Evolutionary conservation across 1,140 invertebrate species (phyloP).

Genomic region (Heliothis virescens): DNA sequence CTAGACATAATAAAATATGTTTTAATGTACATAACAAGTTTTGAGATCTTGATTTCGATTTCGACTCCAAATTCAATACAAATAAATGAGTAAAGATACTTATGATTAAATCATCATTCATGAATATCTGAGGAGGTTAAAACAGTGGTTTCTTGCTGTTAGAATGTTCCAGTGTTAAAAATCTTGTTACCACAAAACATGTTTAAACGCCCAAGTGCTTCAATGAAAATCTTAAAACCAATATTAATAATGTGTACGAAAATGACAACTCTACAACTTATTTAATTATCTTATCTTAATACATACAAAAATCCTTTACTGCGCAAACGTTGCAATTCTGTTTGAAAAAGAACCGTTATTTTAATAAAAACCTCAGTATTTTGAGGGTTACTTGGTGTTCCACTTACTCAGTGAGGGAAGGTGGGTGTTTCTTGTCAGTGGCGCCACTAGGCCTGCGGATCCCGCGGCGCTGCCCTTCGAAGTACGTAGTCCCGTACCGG

Average conservation of each 20-base stretch:
- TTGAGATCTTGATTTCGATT: too few species aligned
- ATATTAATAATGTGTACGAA: not conserved
- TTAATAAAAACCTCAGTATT: not conserved
- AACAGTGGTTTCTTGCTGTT: too few species aligned
- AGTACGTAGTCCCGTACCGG: conserved; percentile 31
- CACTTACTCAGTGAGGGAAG: conserved; percentile 27
- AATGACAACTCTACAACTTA: not conserved
- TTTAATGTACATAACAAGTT: too few species aligned
- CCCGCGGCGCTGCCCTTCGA: not conserved
- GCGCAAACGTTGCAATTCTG: conserved; percentile 8
- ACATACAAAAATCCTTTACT: not conserved
- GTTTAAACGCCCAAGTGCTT: not conserved
- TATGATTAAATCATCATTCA: too few species aligned
- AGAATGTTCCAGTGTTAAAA: too few species aligned
- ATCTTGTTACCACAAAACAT: too few species aligned
- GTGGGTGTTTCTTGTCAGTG: conserved; percentile 15
- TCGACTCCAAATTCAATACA: too few species aligned
- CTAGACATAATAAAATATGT: too few species aligned
- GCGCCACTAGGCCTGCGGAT: not conserved
- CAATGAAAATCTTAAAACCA: not conserved
- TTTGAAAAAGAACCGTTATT: not conserved
- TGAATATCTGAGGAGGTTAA: too few species aligned
- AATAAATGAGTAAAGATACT: too few species aligned
- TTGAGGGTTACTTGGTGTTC: too few species aligned
- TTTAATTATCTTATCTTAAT: not conserved